Percentiles rank a stretch among this genome's conserved stretches.
phyloP scores from a whole-genome alignment of 2,113 vertebrate species.

The Dasyurus viverrinus region DNA sequence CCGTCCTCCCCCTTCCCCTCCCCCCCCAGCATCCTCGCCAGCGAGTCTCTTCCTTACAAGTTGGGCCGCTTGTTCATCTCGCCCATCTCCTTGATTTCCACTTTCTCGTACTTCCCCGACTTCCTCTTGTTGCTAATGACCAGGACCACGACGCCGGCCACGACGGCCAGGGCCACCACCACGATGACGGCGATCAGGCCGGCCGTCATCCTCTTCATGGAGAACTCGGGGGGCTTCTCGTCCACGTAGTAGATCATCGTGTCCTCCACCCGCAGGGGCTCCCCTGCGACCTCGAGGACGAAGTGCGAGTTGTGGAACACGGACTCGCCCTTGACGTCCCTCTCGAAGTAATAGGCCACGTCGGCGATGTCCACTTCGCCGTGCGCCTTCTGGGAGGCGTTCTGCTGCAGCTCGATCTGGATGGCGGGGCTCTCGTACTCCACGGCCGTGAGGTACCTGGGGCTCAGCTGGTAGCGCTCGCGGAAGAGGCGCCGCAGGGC shows the following conservation, averaged over 20 bases:
- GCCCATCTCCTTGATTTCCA: slow-evolving; percentile 87
- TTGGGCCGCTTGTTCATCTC: slow-evolving; percentile 78
- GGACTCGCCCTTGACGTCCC: slow-evolving; percentile 88
- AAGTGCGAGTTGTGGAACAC: slow-evolving; percentile 75
- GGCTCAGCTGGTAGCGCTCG: slow-evolving; percentile 81
- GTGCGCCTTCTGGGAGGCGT: background rate
- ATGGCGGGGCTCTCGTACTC: slow-evolving; percentile 84
- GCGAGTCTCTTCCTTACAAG: slow-evolving; percentile 36
- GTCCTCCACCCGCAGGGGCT: slow-evolving; percentile 82
- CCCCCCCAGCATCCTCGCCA: background rate
- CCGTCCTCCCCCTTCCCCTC: background rate
- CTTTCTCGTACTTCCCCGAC: slow-evolving; percentile 83
- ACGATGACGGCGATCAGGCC: slow-evolving; percentile 89
- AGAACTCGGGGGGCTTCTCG: slow-evolving; percentile 87
- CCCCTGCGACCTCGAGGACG: slow-evolving; percentile 61
- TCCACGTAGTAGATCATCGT: slow-evolving; percentile 90
- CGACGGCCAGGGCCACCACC: slow-evolving; percentile 84
- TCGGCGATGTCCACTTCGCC: slow-evolving; percentile 79
- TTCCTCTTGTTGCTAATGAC: slow-evolving; percentile 79
- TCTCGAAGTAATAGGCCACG: slow-evolving; percentile 92
- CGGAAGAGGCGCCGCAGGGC: slow-evolving; percentile 71
- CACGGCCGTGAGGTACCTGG: slow-evolving; percentile 54
- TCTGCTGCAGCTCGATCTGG: slow-evolving; percentile 86
- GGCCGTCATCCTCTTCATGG: slow-evolving; percentile 85
- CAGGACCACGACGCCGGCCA: slow-evolving; percentile 83